Evolutionary conservation across 2,113 vertebrate genomes (phyloP), one percentile per base, ranked within the genome.

Genomic region (Megaceryle maxima): DNA sequence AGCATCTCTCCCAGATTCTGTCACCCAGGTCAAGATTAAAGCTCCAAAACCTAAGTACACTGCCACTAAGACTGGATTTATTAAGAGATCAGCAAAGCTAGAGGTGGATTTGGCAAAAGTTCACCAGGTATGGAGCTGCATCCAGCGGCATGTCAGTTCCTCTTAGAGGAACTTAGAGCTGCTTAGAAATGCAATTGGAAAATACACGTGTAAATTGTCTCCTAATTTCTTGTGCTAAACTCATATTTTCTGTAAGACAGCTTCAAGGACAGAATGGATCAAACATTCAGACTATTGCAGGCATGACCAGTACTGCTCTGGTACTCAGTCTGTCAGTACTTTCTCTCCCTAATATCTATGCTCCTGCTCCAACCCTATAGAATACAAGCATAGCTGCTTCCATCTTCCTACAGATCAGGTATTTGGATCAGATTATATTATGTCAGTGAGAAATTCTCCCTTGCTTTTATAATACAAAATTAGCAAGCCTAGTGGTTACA

Each of bases 71-170:
- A 85, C 94, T 53, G 98, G 98, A 33, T 98, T 96, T 73, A 90
- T 98, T 83, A 98, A 94, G 92, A 98, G 95, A 55, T 68, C 98
- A 48, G 98, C 91, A 48, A 98, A 95, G 85, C 88, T 90, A 51
- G 98, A 98, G 5, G 79, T 95, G 39, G 96, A 98, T n/a, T 75
- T 99, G 89, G 82, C 95, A 78, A 94, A 98, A 29, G 97, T 98
- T 89, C 98, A 99, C 81, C 96, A 98, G 99, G 99, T 99, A 98
- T 64, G 43, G 35, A 70, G 59, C 68, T 92, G 73, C 69, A 64
- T 67, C 51, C 55, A 59, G 76, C 37, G 82, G 33, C 16, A 11
- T 21, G 11, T 59, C 56, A 57, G 15, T 89, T 96, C 46, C 62
- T 90, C 31, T 57, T 73, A 51, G 74, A 13, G 39, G 39, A 41